Evolutionary conservation across 2,888 invertebrate species (phyloP).

Genomic region (Melanargia galathea): DNA sequence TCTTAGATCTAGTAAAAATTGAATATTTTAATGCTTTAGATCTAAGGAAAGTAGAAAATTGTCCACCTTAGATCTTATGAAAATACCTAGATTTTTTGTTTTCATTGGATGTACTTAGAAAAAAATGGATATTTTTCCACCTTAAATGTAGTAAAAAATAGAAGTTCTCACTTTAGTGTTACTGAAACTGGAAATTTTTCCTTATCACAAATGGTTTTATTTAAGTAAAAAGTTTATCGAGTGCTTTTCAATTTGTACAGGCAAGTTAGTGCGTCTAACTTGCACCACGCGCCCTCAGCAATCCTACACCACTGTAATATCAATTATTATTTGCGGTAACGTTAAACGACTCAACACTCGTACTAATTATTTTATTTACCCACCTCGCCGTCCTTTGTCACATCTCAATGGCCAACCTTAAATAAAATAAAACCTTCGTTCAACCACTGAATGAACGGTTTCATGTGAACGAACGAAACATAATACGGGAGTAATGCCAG

Average conservation of each 20-base stretch:
- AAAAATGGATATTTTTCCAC: too few species aligned
- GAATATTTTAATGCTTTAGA: neutral
- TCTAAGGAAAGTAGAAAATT: neutral
- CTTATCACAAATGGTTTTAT: too few species aligned
- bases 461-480: slow-evolving; percentile 50
- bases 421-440: too few species aligned
- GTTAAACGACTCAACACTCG: slow-evolving; percentile 69
- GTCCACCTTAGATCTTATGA: neutral
- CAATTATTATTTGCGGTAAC: slow-evolving; percentile 61
- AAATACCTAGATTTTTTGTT: too few species aligned
- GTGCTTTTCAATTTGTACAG: neutral
- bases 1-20: neutral
- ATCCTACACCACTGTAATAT: slow-evolving; percentile 55
- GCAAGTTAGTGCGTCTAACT: slow-evolving; percentile 25
- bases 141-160: too few species aligned
- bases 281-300: slow-evolving; percentile 33
- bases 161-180: too few species aligned
- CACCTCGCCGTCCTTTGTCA: slow-evolving; percentile 47
- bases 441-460: slow-evolving; percentile 45
- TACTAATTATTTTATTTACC: slow-evolving; percentile 74
- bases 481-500: slow-evolving; percentile 54
- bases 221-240: too few species aligned
- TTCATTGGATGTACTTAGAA: too few species aligned
- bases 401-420: slow-evolving; percentile 44
- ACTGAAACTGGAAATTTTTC: too few species aligned